Evolutionary conservation across 2,888 invertebrate genomes (phyloP).

Genomic region (Linnaemya vulpina): DNA sequence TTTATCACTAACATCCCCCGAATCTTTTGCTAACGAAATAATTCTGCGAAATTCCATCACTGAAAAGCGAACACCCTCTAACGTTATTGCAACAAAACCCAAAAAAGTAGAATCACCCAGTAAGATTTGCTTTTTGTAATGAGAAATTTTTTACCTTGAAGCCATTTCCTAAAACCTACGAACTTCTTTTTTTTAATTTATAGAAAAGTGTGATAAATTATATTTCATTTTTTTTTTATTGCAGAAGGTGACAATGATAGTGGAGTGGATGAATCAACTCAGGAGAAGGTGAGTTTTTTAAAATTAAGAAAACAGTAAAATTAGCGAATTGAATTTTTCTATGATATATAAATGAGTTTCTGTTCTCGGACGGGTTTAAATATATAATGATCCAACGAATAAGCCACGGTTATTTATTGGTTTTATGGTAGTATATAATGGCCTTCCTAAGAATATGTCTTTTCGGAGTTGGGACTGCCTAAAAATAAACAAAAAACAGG

Average conservation of each 20-base stretch:
- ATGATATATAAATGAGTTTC: too few species aligned
- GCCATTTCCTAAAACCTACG: conserved; percentile 43
- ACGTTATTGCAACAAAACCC: conserved; percentile 18
- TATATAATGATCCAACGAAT: too few species aligned
- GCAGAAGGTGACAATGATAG: conserved; percentile 93
- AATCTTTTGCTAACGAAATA: conserved; percentile 59
- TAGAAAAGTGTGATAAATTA: conserved; percentile 47
- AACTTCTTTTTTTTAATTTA: not conserved
- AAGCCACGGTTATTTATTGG: too few species aligned
- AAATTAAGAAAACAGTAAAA: too few species aligned
- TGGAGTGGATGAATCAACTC: conserved; percentile 91
- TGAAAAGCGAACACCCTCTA: conserved; percentile 13
- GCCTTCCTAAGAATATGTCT: too few species aligned
- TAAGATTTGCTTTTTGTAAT: conserved; percentile 69
- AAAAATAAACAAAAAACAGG: too few species aligned
- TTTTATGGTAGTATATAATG: too few species aligned
- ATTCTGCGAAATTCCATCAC: conserved; percentile 50
- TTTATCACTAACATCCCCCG: conserved; percentile 58
- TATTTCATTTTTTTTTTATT: conserved; percentile 77
- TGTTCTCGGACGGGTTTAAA: too few species aligned
- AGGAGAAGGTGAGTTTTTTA: conserved; percentile 88
- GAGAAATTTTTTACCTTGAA: conserved; percentile 29
- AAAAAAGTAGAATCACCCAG: conserved; percentile 70
- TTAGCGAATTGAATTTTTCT: too few species aligned
- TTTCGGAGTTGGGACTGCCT: too few species aligned